Evolutionary conservation across 2,888 invertebrate species (phyloP).

Genomic region (Ditula angustiorana): DNA sequence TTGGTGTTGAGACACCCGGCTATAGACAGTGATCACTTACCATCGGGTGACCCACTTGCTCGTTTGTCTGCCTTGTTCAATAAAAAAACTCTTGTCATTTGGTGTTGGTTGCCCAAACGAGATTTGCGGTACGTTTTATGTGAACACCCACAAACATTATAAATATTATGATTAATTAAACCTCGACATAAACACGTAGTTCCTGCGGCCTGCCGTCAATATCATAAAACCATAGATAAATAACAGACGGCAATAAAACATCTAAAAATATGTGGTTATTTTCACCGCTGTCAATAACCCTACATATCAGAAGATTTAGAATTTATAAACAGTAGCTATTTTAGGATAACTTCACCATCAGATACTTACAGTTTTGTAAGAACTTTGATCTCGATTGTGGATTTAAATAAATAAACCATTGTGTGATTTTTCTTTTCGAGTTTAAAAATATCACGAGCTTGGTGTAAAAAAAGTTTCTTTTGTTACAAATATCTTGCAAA

Average conservation of each 20-base stretch:
- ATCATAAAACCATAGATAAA: slow-evolving; percentile 31
- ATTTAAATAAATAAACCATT: too few species aligned
- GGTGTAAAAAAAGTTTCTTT: too few species aligned
- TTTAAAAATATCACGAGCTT: too few species aligned
- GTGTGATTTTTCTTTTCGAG: too few species aligned
- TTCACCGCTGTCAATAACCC: slow-evolving; percentile 29
- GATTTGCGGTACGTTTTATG: slow-evolving; percentile 7
- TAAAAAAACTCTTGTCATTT: not conserved
- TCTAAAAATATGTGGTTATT: slow-evolving; percentile 30
- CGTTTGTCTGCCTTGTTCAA: too few species aligned
- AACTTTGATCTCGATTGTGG: too few species aligned
- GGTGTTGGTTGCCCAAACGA: not conserved
- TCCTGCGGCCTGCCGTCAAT: slow-evolving; percentile 8
- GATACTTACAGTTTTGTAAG: too few species aligned
- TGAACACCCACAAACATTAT: not conserved
- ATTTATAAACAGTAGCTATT: slow-evolving; percentile 5
- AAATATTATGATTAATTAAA: slow-evolving; percentile 24
- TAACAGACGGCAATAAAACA: slow-evolving; percentile 29
- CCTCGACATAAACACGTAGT: slow-evolving; percentile 22
- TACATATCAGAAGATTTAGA: slow-evolving; percentile 1
- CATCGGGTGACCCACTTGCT: too few species aligned
- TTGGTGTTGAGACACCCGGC: too few species aligned
- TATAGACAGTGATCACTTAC: too few species aligned
- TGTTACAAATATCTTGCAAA: too few species aligned
- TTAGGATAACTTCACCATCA: too few species aligned